These are phyloP conservation scores for Frankliniella fusca DNA, from an alignment of 2,888 invertebrate genomes.

Conservation along the genomic window DNA sequence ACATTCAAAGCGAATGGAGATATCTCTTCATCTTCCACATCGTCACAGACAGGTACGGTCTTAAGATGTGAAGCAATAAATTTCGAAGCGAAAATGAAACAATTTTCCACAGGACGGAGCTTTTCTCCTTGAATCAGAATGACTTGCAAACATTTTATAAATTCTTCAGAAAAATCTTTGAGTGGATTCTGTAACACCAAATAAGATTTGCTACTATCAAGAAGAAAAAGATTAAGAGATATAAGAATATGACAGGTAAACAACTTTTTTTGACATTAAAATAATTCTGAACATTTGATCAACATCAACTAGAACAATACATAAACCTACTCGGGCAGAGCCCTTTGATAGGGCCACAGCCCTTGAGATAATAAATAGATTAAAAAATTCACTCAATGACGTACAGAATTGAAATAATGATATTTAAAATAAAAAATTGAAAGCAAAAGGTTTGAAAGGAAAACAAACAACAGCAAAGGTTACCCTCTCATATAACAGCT, in stretches of 20 bases:
- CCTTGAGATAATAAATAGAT: too few species aligned
- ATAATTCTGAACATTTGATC: neutral
- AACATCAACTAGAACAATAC: too few species aligned
- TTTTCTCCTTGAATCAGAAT: conserved; percentile 63
- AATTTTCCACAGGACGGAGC: conserved; percentile 63
- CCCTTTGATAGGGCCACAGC: too few species aligned
- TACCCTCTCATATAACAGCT: neutral
- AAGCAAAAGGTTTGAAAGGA: neutral
- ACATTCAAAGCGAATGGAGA: conserved; percentile 55
- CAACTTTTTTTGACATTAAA: neutral
- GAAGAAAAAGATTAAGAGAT: neutral
- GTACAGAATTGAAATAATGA: too few species aligned
- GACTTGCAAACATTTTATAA: conserved; percentile 60
- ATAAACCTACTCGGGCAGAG: too few species aligned
- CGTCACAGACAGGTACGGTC: conserved; percentile 39
- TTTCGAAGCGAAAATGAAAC: conserved; percentile 66
- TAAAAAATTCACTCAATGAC: too few species aligned
- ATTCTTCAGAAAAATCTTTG: conserved; percentile 59
- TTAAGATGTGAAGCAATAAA: conserved; percentile 60
- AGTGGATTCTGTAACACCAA: conserved; percentile 50
- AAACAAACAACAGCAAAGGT: neutral
- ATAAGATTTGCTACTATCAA: neutral
- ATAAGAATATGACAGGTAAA: neutral
- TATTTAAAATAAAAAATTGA: neutral
- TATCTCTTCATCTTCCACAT: conserved; percentile 49